These are phyloP conservation scores for Adelphocoris suturalis DNA, from an alignment of 2,888 invertebrate genomes.

Conservation along the genomic window DNA sequence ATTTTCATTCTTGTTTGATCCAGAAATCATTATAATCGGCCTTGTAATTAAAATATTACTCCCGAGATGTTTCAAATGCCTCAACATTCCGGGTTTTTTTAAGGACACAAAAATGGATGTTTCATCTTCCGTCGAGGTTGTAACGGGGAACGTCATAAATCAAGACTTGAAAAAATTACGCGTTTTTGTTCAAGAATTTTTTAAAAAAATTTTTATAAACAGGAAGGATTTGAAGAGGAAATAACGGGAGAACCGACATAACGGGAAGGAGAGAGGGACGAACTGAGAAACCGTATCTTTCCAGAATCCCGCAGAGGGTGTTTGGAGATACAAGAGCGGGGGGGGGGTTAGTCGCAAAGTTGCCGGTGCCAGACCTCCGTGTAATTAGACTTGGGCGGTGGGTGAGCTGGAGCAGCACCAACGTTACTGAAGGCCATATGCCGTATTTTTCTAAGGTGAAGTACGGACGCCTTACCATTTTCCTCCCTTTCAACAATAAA, in stretches of 20 bases:
- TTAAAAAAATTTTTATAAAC: not conserved
- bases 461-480: too few relatives aligned
- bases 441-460: too few relatives aligned
- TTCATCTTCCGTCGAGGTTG: too few relatives aligned
- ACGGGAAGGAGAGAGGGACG: not conserved
- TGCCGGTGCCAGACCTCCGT: constrained; percentile 31
- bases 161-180: not conserved
- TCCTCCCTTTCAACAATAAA: too few relatives aligned
- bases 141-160: too few relatives aligned
- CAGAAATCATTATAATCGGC: too few relatives aligned
- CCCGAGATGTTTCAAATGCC: too few relatives aligned
- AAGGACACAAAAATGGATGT: too few relatives aligned
- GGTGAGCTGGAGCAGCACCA: not conserved
- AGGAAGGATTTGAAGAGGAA: constrained; percentile 1
- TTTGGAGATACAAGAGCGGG: not conserved
- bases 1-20: too few relatives aligned
- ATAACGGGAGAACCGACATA: not conserved
- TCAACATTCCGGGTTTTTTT: too few relatives aligned
- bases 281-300: constrained; percentile 27
- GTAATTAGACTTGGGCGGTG: not conserved
- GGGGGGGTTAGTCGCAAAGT: not conserved
- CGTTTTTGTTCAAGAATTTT: not conserved
- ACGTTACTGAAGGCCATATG: too few relatives aligned
- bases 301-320: constrained; percentile 31
- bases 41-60: too few relatives aligned